Evolutionary conservation across 2,888 invertebrate genomes (phyloP), one percentile per base, ranked within the genome.

Genomic region (Nemotelus pantherinus): DNA sequence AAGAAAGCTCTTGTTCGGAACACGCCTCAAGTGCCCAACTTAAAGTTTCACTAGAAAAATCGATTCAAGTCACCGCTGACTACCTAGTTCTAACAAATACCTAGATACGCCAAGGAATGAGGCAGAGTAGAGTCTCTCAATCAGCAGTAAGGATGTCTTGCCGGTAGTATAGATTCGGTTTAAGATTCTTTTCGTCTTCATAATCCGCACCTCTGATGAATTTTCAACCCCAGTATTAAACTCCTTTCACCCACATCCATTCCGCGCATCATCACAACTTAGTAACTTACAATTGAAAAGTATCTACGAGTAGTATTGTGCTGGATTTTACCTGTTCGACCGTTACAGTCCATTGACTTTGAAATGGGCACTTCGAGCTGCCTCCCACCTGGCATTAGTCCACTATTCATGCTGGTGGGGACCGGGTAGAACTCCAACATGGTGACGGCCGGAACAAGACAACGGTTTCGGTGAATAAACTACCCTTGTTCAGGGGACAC

Each of bases 311-410:
- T 63, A 63, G 43, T 41, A 43, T 41, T 41, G 53, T 64, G 50
- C 43, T 64, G 47, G 47, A 25, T 63, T 64, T 89, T 86, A 92
- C 92, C 92, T 89, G 92, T 89, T 84, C 92, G 88, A 82, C 90
- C 91, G 82, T 83, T 87, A 82, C 91, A 89, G 86, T 92, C 92
- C 82, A 90, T 89, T 81, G 90, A 88, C 80, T 89, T 89, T 76
- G 89, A 89, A 85, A 90, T 88, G 25, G 83, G 74, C 82, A 78
- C 78, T n/a, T 78, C 77, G 55, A 80, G 77, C 57, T 77, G 80
- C 50, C 76, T 70, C 50, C 76, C 75, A 76, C 71, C 71, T 58
- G 77, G 79, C 70, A 80, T 67, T 57, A 80, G 77, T 65, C 80
- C 80, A 77, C 72, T 76, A 75, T 65, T 80, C 80, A 80, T 80